phyloP scores from a whole-genome alignment of 2,888 invertebrate species.

The Camptogramma bilineatum region DNA sequence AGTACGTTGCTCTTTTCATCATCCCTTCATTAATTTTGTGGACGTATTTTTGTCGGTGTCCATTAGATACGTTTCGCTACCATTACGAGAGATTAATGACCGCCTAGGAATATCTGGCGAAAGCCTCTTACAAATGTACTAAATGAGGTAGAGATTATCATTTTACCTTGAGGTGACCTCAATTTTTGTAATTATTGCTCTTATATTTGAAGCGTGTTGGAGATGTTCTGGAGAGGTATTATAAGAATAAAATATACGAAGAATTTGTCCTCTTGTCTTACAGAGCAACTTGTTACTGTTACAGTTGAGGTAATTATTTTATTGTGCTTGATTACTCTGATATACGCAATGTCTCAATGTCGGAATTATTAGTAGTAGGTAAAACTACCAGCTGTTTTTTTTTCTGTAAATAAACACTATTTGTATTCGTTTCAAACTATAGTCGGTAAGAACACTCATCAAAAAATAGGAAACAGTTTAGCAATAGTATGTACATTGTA shows the following conservation, averaged over 20 bases:
- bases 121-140: conserved; percentile 36
- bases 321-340: too few species aligned
- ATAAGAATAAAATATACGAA: neutral
- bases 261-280: too few species aligned
- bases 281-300: too few species aligned
- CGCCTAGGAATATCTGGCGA: conserved; percentile 32
- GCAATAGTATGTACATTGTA: too few species aligned
- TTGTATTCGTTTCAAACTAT: too few species aligned
- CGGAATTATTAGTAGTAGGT: too few species aligned
- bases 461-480: too few species aligned
- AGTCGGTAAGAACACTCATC: too few species aligned
- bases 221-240: neutral
- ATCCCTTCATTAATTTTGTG: conserved; percentile 70
- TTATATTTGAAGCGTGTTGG: conserved; percentile 1
- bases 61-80: conserved; percentile 73
- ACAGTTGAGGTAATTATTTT: too few species aligned
- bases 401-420: too few species aligned
- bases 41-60: conserved; percentile 76
- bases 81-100: conserved; percentile 75
- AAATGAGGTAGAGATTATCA: conserved; percentile 36
- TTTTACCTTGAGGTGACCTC: conserved; percentile 28
- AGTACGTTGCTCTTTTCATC: conserved; percentile 27
- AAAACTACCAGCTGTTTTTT: too few species aligned
- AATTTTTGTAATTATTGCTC: conserved; percentile 26
- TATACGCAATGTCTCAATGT: too few species aligned